Base-by-base conservation (phyloP, 2,113 vertebrate genomes). In the Panthera uncia region DNA sequence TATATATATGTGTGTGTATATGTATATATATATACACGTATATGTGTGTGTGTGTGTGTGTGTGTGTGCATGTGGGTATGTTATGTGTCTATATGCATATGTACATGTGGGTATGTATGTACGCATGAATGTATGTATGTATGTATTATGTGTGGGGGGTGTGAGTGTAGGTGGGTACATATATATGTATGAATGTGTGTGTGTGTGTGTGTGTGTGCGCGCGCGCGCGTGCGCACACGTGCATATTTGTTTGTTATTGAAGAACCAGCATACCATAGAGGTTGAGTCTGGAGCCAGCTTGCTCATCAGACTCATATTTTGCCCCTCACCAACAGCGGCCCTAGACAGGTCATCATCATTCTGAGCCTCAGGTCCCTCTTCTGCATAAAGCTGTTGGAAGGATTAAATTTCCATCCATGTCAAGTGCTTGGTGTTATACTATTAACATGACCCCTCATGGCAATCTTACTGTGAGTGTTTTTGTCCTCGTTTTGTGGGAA, bases 1-100 rank as follows among this genome's bases (percentile, higher is more conserved):
- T 15, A 0, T 63, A 7, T 63, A 25, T 50, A 3, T 18, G 1
- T 18, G 2, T 19, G 13, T 31, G 3, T 23, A 7, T 74, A 1
- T n/a, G 3, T 61, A 10, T 45, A 45, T 45, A 45, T 45, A 45
- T 45, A 45, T 45, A 45, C 7, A 45, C 7, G 7, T 9, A 9
- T 45, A 45, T 45, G 1, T 45, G 0, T 45, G 45, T 45, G 8
- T 45, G 45, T 45, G 45, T 45, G 41, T 45, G 41, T 45, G 41
- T 45, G 41, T 45, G 9, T 15, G 8, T 33, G 7, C 31, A 3
- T 33, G 6, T 50, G 11, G 12, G 10, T n/a, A 23, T 11, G 31
- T 38, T 38, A 14, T 45, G 18, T 6, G 27, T 23, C 7, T 15
- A 0, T 63, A 12, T 73, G 29, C 50, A 3, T 25, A 3, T 52